These are phyloP conservation scores for Clarias gariepinus DNA, from an alignment of 2,113 vertebrate genomes.

Conservation along the genomic window DNA sequence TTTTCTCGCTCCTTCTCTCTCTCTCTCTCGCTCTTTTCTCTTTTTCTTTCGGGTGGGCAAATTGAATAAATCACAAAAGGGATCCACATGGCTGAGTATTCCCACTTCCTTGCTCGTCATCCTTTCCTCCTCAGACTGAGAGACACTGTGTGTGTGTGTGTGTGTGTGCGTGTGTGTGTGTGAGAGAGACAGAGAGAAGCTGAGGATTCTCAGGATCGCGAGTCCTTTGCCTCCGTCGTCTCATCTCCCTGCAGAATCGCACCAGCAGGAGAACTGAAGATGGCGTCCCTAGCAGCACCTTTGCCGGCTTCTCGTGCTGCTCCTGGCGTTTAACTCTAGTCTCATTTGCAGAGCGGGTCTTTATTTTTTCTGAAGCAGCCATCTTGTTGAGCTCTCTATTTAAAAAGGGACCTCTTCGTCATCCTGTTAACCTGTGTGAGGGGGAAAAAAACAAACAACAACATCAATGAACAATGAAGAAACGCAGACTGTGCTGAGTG, in stretches of 20 bases:
- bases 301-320: neutral
- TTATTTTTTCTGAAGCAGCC: neutral
- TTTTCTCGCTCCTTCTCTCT: neutral
- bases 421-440: conserved; percentile 15
- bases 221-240: conserved; percentile 18
- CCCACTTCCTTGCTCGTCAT: conserved; percentile 57
- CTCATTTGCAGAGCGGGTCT: neutral
- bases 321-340: neutral
- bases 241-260: conserved; percentile 53
- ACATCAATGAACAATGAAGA: neutral
- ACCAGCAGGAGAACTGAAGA: conserved; percentile 58
- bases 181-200: conserved; percentile 30
- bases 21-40: neutral
- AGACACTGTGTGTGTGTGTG: conserved; percentile 8
- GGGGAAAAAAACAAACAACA: neutral
- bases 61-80: conserved; percentile 65
- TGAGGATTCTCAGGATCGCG: neutral
- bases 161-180: conserved; percentile 20
- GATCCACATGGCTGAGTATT: conserved; percentile 58
- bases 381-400: neutral
- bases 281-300: conserved; percentile 49
- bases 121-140: conserved; percentile 50
- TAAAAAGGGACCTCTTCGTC: neutral
- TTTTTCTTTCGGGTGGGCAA: conserved; percentile 48
- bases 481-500: neutral